These are phyloP conservation scores for Emberiza fucata DNA, from an alignment of 2,113 vertebrate species.

Conservation along the genomic window DNA sequence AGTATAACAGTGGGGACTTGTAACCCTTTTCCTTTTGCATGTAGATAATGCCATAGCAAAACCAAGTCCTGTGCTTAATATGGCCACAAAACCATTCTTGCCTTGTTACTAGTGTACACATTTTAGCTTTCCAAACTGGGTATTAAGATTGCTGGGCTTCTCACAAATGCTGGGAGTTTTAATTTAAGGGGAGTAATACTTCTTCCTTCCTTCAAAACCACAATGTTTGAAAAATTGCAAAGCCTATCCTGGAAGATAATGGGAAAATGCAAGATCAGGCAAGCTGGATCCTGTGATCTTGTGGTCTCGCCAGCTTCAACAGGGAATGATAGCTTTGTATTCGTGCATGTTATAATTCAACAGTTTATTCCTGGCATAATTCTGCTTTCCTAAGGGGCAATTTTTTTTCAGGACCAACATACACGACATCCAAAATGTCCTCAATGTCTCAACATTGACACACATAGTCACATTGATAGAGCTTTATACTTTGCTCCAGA, in stretches of 20 bases:
- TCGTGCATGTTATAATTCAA: background rate
- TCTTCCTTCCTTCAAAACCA: background rate
- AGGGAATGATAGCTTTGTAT: background rate
- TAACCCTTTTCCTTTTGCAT: background rate
- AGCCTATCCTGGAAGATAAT: background rate
- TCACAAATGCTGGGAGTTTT: background rate
- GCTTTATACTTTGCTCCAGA: background rate
- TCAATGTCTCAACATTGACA: background rate
- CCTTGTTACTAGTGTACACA: background rate
- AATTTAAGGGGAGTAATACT: background rate
- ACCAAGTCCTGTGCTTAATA: background rate
- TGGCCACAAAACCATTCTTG: background rate
- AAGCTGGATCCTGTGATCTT: background rate
- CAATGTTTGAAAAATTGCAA: background rate
- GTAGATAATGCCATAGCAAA: background rate
- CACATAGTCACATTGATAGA: fast-evolving
- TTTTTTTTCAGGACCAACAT: background rate
- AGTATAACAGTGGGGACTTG: fast-evolving
- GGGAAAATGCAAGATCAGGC: background rate
- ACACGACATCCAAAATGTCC: background rate
- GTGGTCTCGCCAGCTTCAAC: background rate
- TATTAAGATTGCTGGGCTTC: background rate
- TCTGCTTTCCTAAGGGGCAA: background rate
- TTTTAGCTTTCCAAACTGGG: background rate
- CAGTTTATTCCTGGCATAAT: background rate